Conservation (phyloP, 2,888 invertebrate species). For the Drosophila recens region DNA sequence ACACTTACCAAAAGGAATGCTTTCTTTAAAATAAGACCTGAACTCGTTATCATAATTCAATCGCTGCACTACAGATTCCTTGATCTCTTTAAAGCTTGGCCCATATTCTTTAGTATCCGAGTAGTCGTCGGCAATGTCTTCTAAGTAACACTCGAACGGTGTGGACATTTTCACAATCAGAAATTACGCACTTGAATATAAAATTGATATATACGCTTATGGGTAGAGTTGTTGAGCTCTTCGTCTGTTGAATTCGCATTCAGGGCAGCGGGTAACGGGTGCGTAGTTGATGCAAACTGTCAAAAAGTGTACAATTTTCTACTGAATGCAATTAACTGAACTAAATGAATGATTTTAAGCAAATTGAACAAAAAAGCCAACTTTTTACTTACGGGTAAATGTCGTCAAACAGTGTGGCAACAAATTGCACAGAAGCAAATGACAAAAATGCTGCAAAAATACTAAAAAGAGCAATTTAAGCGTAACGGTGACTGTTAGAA, state of each 20-base stretch:
- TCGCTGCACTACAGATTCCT: background rate
- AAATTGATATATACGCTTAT: no score
- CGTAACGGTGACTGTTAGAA: background rate
- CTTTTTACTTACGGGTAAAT: background rate
- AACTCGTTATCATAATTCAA: background rate
- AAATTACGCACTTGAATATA: no score
- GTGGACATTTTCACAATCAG: background rate
- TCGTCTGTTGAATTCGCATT: no score
- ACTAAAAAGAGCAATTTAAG: background rate
- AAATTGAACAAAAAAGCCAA: no score
- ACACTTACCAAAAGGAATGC: conserved; percentile 1
- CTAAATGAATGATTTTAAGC: no score
- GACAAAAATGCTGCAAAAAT: conserved; percentile 1
- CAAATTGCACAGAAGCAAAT: background rate
- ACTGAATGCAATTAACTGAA: no score
- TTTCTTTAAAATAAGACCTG: background rate
- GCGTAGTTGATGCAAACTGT: no score
- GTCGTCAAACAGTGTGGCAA: background rate
- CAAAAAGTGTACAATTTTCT: no score
- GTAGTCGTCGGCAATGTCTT: background rate
- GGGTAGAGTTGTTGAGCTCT: no score
- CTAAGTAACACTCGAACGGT: conserved; percentile 1
- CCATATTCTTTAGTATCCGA: background rate
- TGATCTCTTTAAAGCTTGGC: background rate
- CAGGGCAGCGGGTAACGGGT: no score